Percentiles rank a stretch among this genome's conserved stretches.
phyloP scores from a whole-genome alignment of 2,113 vertebrate species.

The Ibidorhyncha struthersii region DNA sequence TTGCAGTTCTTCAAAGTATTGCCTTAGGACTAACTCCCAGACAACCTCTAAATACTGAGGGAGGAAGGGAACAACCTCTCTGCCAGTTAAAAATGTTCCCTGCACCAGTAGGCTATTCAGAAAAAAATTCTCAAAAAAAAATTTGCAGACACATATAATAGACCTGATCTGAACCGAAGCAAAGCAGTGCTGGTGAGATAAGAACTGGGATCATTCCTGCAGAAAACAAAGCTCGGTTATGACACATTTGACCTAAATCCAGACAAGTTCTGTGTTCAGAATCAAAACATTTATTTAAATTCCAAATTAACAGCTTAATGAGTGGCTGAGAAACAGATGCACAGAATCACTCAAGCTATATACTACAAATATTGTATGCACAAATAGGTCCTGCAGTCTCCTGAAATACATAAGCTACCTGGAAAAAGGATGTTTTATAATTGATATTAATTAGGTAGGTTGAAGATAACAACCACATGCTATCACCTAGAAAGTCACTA shows the following conservation, averaged over 20 bases:
- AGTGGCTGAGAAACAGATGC: neutral
- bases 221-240: slow-evolving; percentile 2
- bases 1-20: neutral
- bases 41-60: neutral
- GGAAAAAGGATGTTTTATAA: neutral
- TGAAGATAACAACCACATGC: neutral
- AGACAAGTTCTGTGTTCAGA: neutral
- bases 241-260: neutral
- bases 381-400: neutral
- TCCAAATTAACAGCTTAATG: slow-evolving; percentile 10
- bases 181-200: neutral
- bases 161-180: neutral
- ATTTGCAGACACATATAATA: neutral
- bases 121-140: neutral
- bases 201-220: neutral
- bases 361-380: neutral
- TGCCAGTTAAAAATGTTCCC: neutral
- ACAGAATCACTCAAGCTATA: neutral
- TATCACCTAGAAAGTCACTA: neutral
- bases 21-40: neutral
- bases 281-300: neutral
- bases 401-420: neutral
- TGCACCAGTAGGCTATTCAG: neutral
- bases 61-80: neutral
- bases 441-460: neutral